Evolutionary conservation across 2,888 invertebrate genomes (phyloP), one percentile per base, ranked within the genome.

Genomic region (Cephonodes hylas): DNA sequence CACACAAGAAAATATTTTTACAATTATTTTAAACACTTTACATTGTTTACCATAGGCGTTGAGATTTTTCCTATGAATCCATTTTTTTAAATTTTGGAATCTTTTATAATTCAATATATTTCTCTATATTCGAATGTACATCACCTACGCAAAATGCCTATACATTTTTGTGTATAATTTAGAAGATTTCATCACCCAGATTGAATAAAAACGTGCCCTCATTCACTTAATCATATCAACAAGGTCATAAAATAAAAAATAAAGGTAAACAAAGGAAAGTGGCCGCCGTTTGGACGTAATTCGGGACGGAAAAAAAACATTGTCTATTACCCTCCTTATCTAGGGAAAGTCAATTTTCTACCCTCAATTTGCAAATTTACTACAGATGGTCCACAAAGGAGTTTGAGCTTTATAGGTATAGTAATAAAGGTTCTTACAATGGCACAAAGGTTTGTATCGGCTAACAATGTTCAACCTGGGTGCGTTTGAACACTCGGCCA

Each of bases 291-390:
- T 77, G 75, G 83, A 85, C 83, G 85, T 86, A 89, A 89, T 90
- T 86, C 81, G 78, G 77, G 69, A 79, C 68, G 79, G 74, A 81
- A 88, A n/a, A 88, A 89, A 89, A 87, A 88, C 80, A 86, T 81
- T 81, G 78, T 70, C 87, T 80, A 88, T 89, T 87, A 89, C 89
- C 83, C 83, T 85, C 80, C 86, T 90, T 89, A 91, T 91, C 89
- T 89, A 81, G 86, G 88, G 88, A 87, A 90, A 89, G 90, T 91
- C 90, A 91, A 91, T 91, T 89, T 88, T 85, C 85, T 77, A 83
- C 85, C 83, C 83, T 81, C 82, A 79, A 78, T 81, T 77, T 72
- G 64, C 64, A 74, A 61, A 72, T 68, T 60, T 67, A 72, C 64
- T n/a, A 10, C 15, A 15, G 31, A 31, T 25, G 23, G 4, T 3